Evolutionary conservation across 2,113 vertebrate species (phyloP).

Genomic region (Stegostoma tigrinum): DNA sequence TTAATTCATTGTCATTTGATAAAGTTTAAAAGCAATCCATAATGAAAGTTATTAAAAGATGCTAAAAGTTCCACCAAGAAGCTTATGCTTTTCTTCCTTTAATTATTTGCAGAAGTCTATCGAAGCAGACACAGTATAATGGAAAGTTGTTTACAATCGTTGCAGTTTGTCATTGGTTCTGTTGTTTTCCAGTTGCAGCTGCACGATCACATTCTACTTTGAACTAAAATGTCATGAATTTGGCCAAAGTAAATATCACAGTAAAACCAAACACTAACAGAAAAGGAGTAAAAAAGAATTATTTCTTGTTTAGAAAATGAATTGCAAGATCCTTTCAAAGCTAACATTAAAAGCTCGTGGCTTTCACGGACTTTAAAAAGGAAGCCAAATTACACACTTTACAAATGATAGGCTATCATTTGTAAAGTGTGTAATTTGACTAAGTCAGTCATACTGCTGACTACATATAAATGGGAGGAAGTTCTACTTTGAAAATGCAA

Average conservation of each 20-base stretch:
- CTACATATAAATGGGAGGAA: not conserved
- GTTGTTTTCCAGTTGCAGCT: not conserved
- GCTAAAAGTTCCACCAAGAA: not conserved
- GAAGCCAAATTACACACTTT: no score
- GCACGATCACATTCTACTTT: not conserved
- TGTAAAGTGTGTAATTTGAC: not conserved
- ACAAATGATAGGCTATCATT: not conserved
- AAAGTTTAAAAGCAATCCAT: not conserved
- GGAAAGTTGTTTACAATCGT: not conserved
- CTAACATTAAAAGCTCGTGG: not conserved
- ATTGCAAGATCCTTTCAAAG: not conserved
- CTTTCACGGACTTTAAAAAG: not conserved
- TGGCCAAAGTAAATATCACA: not conserved
- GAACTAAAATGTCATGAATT: no score
- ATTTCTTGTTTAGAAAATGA: not conserved
- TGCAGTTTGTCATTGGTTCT: not conserved
- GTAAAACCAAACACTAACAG: not conserved
- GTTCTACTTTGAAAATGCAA: not conserved
- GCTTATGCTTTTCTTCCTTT: not conserved
- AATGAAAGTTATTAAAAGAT: not conserved
- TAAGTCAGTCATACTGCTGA: not conserved
- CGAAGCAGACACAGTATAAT: not conserved
- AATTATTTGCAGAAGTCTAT: not conserved
- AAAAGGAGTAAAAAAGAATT: not conserved
- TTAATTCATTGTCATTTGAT: not conserved